Conservation (phyloP, 2,888 invertebrate genomes). For the Steromphala cineraria region DNA sequence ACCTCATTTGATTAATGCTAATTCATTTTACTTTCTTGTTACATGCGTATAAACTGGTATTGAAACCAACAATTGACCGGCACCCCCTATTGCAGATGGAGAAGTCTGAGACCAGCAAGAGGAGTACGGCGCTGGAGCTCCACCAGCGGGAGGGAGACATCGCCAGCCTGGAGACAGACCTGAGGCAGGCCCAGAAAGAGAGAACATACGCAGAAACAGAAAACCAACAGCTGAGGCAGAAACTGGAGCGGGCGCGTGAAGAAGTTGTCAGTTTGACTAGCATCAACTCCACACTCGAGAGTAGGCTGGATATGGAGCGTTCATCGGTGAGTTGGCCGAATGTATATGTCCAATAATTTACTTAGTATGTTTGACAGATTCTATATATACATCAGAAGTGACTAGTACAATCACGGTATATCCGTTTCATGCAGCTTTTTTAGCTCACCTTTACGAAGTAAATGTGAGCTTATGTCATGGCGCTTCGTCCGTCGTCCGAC, state of each 20-base stretch:
- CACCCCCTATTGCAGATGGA: constrained; percentile 48
- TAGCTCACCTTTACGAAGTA: too few relatives aligned
- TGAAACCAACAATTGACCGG: not conserved
- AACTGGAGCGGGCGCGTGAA: constrained; percentile 53
- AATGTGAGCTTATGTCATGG: too few relatives aligned
- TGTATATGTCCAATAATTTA: too few relatives aligned
- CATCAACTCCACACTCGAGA: constrained; percentile 53
- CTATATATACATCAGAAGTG: not conserved
- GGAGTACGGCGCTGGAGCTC: constrained; percentile 42
- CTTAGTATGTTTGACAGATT: too few relatives aligned
- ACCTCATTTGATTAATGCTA: too few relatives aligned
- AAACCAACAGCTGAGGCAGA: constrained; percentile 47
- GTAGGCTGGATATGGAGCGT: constrained; percentile 53
- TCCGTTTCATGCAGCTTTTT: too few relatives aligned
- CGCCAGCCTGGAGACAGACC: constrained; percentile 49
- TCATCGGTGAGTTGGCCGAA: constrained; percentile 40
- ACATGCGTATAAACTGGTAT: not conserved
- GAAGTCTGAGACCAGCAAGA: constrained; percentile 46
- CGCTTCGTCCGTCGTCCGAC: too few relatives aligned
- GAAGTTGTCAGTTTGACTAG: constrained; percentile 54
- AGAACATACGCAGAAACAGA: constrained; percentile 47
- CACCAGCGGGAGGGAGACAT: constrained; percentile 57
- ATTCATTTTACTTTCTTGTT: not conserved
- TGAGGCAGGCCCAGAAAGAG: constrained; percentile 44
- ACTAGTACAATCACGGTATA: not conserved